Conservation (phyloP, 1,140 invertebrate genomes). For the Idris sp. region DNA sequence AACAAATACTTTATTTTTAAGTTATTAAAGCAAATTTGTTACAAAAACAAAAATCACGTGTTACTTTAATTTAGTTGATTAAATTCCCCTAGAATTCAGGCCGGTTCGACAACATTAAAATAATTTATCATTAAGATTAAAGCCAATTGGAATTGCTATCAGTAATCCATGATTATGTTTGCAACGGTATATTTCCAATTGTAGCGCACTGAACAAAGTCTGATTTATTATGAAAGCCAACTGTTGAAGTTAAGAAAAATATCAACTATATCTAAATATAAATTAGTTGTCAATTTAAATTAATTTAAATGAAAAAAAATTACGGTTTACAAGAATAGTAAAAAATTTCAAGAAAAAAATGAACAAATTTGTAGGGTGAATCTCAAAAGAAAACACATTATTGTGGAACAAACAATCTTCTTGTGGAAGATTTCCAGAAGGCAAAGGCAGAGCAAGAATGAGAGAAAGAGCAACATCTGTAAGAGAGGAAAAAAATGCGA, state of each 20-base stretch:
- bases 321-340: too few species aligned
- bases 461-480: not conserved
- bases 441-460: not conserved
- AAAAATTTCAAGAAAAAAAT: conserved; percentile 8
- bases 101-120: conserved; percentile 44
- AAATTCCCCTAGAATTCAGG: conserved; percentile 20
- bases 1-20: too few species aligned
- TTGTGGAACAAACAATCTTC: conserved; percentile 18
- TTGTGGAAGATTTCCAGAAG: conserved; percentile 24
- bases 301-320: conserved; percentile 22
- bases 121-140: conserved; percentile 53
- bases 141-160: conserved; percentile 38
- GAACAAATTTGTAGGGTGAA: too few species aligned
- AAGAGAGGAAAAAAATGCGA: not conserved
- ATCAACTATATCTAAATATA: too few species aligned
- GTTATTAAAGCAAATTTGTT: too few species aligned
- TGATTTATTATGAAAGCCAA: conserved; percentile 30
- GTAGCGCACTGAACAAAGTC: conserved; percentile 10
- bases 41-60: conserved; percentile 18
- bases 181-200: conserved; percentile 24
- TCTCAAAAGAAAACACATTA: conserved; percentile 9
- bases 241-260: too few species aligned
- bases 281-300: too few species aligned
- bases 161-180: conserved; percentile 42
- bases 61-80: conserved; percentile 34